Percentiles rank a stretch among this genome's conserved stretches.
These are phyloP conservation scores for Magallana nippona DNA, from an alignment of 2,888 invertebrate genomes.

Conservation along the genomic window DNA sequence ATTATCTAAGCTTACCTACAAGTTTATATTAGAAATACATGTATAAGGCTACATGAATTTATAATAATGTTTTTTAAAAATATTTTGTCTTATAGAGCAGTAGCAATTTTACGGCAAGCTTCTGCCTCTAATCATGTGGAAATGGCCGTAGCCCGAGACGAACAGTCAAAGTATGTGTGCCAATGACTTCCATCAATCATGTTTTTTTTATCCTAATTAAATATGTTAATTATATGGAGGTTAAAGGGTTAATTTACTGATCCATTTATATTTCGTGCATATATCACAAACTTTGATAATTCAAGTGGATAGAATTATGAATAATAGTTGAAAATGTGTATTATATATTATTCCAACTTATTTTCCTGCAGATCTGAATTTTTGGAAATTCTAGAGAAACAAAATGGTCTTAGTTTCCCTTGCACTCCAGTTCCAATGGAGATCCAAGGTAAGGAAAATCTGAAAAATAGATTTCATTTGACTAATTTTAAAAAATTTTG, in stretches of 20 bases:
- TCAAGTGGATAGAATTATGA: not conserved
- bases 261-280: too few species aligned
- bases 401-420: constrained; percentile 58
- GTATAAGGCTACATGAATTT: not conserved
- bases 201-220: too few species aligned
- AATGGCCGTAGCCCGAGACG: constrained; percentile 71
- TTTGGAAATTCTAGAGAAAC: constrained; percentile 64
- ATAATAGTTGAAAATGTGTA: not conserved
- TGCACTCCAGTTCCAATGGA: constrained; percentile 63
- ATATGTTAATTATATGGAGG: not conserved
- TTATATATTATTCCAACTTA: not conserved
- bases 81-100: constrained; percentile 63
- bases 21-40: too few species aligned
- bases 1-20: too few species aligned
- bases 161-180: constrained; percentile 66
- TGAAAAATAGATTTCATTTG: not conserved
- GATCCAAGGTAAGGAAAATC: constrained; percentile 41
- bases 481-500: not conserved
- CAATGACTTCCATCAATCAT: not conserved
- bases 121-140: constrained; percentile 72
- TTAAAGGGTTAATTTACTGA: too few species aligned
- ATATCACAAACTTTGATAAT: not conserved
- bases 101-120: constrained; percentile 71
- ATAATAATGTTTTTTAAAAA: not conserved
- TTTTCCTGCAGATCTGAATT: constrained; percentile 61